Evolutionary conservation across 2,888 invertebrate genomes (phyloP).

Genomic region (Tenthredo mesomela): DNA sequence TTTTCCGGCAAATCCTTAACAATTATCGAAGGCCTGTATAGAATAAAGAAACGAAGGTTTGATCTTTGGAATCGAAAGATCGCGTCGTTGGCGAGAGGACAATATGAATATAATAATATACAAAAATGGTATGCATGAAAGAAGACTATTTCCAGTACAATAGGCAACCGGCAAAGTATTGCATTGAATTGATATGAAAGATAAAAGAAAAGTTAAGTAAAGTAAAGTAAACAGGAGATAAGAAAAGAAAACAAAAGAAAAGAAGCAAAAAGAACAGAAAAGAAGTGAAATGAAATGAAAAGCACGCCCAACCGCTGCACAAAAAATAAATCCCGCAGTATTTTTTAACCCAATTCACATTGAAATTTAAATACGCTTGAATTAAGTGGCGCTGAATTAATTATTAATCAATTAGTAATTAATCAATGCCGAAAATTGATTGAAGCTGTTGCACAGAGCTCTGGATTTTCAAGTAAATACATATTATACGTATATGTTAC

Average conservation of each 20-base stretch:
- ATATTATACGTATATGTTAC: no score
- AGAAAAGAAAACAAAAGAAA: not conserved
- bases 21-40: constrained; percentile 8
- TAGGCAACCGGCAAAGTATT: not conserved
- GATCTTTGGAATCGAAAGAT: constrained; percentile 2
- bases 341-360: constrained; percentile 55
- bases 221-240: not conserved
- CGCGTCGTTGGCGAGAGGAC: constrained; percentile 24
- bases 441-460: constrained; percentile 26
- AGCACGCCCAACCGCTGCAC: constrained; percentile 51
- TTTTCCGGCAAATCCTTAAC: constrained; percentile 15
- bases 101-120: not conserved
- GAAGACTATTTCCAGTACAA: constrained; percentile 16
- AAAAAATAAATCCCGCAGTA: constrained; percentile 55
- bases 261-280: not conserved
- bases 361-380: constrained; percentile 55
- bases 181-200: not conserved
- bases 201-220: not conserved
- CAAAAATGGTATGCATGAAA: not conserved
- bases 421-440: constrained; percentile 35
- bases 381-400: constrained; percentile 54
- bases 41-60: not conserved
- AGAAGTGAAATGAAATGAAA: not conserved
- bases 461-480: constrained; percentile 2
- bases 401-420: constrained; percentile 38